Conservation (phyloP, 2,888 invertebrate genomes). For the Tipula lateralis region DNA sequence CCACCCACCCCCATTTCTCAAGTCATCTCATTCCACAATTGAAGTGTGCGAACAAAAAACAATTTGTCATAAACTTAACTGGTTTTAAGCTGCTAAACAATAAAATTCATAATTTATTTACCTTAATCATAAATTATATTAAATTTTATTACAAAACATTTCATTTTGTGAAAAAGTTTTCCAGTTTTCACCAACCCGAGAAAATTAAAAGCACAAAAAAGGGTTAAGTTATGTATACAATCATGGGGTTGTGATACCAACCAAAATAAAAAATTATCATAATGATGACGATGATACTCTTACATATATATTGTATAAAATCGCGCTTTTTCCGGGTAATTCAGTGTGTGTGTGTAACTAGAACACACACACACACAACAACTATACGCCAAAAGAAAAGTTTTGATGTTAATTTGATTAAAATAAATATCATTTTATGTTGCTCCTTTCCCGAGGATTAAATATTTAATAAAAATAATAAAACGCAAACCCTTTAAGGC, state of each 20-base stretch:
- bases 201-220: background rate
- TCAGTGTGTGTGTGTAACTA: background rate
- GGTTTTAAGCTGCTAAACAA: background rate
- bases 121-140: constrained; percentile 14
- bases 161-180: background rate
- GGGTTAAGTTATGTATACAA: background rate
- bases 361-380: background rate
- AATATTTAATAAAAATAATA: background rate
- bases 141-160: constrained; percentile 11
- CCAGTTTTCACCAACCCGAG: background rate
- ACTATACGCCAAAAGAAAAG: background rate
- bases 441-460: constrained; percentile 11
- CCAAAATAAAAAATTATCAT: background rate
- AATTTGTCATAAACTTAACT: background rate
- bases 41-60: background rate
- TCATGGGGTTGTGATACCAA: background rate
- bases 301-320: background rate
- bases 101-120: constrained; percentile 19
- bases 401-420: constrained; percentile 27
- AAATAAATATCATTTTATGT: constrained; percentile 27
- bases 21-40: too few species aligned
- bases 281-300: background rate
- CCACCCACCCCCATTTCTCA: background rate
- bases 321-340: background rate
- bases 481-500: background rate